phyloP scores from a whole-genome alignment of 2,888 invertebrate species.

The Nipponacmea schrenckii region DNA sequence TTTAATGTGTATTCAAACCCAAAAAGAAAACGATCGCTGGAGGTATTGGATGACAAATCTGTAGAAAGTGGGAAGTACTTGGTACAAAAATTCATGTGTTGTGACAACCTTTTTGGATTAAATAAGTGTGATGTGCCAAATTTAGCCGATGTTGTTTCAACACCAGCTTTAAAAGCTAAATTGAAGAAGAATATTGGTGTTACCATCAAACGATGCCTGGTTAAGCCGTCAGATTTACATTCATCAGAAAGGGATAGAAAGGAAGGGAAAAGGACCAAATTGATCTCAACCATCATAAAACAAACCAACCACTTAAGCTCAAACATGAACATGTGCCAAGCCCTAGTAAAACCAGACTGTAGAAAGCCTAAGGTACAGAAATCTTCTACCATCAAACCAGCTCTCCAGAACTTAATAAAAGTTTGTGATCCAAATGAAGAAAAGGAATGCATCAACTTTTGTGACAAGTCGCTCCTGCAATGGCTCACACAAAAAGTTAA shows the following conservation, averaged over 20 bases:
- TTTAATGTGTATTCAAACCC: constrained; percentile 21
- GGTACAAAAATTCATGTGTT: constrained; percentile 13
- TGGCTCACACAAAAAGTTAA: not conserved
- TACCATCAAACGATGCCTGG: constrained; percentile 1
- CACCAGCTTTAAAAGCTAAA: constrained; percentile 6
- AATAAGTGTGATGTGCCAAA: too few species aligned
- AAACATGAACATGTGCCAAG: constrained; percentile 30
- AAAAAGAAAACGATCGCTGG: constrained; percentile 6
- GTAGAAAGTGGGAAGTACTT: constrained; percentile 21
- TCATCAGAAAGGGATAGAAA: constrained; percentile 15
- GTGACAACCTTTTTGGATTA: too few species aligned
- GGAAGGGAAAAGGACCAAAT: constrained; percentile 19
- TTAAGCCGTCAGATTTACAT: constrained; percentile 13
- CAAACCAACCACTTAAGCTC: constrained; percentile 19
- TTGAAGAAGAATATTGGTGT: not conserved
- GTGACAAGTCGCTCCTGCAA: not conserved
- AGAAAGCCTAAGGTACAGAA: constrained; percentile 24
- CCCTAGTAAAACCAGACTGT: constrained; percentile 28
- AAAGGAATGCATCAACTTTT: not conserved
- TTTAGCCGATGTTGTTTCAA: too few species aligned
- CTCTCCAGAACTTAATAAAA: not conserved
- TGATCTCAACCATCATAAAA: constrained; percentile 13
- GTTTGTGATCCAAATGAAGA: not conserved
- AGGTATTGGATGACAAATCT: constrained; percentile 18
- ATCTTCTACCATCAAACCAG: not conserved